Evolutionary conservation across 2,888 invertebrate species (phyloP), one percentile per base, ranked within the genome.

Genomic region (Amphimallon solstitiale): DNA sequence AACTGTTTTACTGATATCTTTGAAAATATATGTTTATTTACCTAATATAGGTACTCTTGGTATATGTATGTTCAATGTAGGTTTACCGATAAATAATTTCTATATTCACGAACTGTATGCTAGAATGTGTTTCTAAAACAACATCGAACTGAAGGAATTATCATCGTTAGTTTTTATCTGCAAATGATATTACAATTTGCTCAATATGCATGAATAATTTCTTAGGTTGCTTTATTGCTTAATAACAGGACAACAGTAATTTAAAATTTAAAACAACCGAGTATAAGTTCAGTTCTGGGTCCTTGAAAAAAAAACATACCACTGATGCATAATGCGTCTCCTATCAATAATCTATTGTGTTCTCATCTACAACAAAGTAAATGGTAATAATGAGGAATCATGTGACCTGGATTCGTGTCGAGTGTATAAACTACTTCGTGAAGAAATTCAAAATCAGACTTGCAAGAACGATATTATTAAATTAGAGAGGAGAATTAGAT

Each of bases 401-500:
- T 87, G 87, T 73, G 82, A 81, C 46, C 77, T 87, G 15, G 84
- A 79, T 49, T 85, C 87, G 0, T 87, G 87, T 73, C 85, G 86
- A 67, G 85, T 86, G 0, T 78, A 85, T 23, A 83, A 85, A 62
- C 14, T 56, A 7, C 29, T 59, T 10, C n/a, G 34, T 9, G 29
- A 45, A 14, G 56, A 59, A 59, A 43, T 59, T 1, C 29, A 84
- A 85, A 75, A 74, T 84, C 68, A 79, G 79, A 1, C 72, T 68
- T 19, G 71, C 72, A 63, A 60, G 12, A 74, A 83, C 1, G 84
- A 85, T 65, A 83, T 87, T 80, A 78, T 85, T 48, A 85, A 86
- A 71, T 78, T 91, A 49, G 91, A 91, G 70, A 84, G 90, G 43
- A 80, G 90, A 66, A 79, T 91, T 17, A 82, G 89, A 66, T 89